phyloP scores from a whole-genome alignment of 2,797 vertebrate species.

The Anolis apletophallus region DNA sequence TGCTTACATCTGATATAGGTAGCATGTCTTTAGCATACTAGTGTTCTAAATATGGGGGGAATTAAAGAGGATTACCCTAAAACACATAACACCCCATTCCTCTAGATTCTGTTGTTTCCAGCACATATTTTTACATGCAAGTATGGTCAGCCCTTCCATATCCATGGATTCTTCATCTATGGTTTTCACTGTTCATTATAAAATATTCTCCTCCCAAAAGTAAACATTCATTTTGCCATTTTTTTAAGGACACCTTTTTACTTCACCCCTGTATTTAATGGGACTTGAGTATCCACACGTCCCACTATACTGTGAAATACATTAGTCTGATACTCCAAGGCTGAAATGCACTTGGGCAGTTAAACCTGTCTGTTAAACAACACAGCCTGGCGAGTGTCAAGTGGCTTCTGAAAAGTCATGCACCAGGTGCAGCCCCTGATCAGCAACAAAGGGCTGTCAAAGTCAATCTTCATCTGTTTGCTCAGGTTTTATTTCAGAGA shows the following conservation, averaged over 20 bases:
- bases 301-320: background rate
- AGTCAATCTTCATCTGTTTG: slow-evolving; percentile 35
- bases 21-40: background rate
- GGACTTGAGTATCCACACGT: no score
- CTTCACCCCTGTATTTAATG: no score
- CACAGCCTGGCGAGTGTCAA: background rate
- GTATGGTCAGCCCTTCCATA: no score
- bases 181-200: no score
- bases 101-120: background rate
- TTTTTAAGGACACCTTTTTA: no score
- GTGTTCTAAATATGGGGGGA: background rate
- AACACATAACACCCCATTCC: background rate
- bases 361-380: background rate
- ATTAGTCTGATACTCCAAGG: background rate
- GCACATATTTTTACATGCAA: background rate
- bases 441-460: slow-evolving; percentile 40
- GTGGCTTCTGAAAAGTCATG: slow-evolving; percentile 9
- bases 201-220: no score
- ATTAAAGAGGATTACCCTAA: background rate
- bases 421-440: background rate
- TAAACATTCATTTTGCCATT: no score
- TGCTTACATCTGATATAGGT: background rate
- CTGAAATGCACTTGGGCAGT: background rate
- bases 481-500: slow-evolving; percentile 17
- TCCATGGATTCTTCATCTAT: no score